Base-by-base conservation (phyloP, 1,140 invertebrate species). In the Rhagoletis zephyria region DNA sequence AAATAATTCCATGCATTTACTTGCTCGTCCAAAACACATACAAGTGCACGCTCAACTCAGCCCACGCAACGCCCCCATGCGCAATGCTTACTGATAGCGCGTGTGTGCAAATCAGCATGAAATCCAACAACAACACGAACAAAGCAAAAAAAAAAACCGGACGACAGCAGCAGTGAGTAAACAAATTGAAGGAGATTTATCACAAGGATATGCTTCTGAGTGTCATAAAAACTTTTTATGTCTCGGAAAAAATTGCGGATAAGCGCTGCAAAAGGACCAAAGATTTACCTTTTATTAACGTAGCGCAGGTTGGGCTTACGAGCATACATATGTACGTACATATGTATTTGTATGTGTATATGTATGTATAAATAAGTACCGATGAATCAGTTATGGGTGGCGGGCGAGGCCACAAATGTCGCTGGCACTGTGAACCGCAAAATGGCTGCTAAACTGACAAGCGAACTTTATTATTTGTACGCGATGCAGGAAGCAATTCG, bases 401-500 rank as follows among this genome's bases (percentile, higher is more conserved):
- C 4, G 30, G 48, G 16, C 4, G 30, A 14, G 16, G 19, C 19
- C 81, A 60, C 56, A 56, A 60, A 63, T 63, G 30, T 70, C 14
- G 74, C 30, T 63, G 85, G 63, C 63, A 74, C 87, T 87, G 89
- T 90, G 89, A 91, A 91, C 91, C 91, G 91, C 91, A 92, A 92
- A 92, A 92, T 92, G 91, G 91, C 91, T 92, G 91, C 91, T 92
- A 92, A 92, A 92, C 91, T 92, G 91, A 92, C 91, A 92, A 92
- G 89, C 91, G 91, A 92, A 92, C 91, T 92, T 92, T 92, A 91
- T 92, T 91, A 92, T 90, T 45, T 63, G 7, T 30, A 12, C n/a
- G 48, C 60, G 40, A 14, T 60, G 51, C 85, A 86, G 30, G 30
- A 60, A 19, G n/a, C 56, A 14, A 19, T 59, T 7, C 74, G 40